Base-by-base conservation (phyloP, 1,140 invertebrate genomes). In the Drosophila pallidifrons region DNA sequence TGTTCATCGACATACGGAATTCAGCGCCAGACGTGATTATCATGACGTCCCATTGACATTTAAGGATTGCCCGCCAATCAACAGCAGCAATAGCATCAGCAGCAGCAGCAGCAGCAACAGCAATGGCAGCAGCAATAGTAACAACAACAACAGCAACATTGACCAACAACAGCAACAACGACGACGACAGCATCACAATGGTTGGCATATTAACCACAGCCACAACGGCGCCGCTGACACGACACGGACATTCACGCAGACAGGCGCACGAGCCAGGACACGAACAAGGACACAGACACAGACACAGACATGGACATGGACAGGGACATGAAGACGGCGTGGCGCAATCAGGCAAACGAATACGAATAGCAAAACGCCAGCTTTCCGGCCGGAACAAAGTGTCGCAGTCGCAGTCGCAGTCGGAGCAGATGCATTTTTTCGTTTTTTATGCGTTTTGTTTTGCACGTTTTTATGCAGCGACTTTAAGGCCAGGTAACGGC, bases 1-100 rank as follows among this genome's bases (percentile, higher is more conserved):
- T 91, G 57, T 92, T 81, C 65, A 93, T 93, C 75, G 94, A 94
- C 73, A 93, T 92, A 77, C 88, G 92, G 30, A 97, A 97, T 89
- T 97, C 96, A 49, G 97, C 97, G 1, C 97, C 97, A 15, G 97
- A 98, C 91, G 97, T 97, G 59, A 97, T 97, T 79, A 96, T 96
- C 80, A 96, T 96, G 93, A 93, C 93, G 77, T 92, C 92, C 13
- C 96, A 96, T 95, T 96, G 95, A 96, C 95, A 94, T 87, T 92
- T 92, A 92, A 89, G 89, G 89, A 92, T 86, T 75, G 86, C 64
- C 76, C 75, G 76, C 79, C 86, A 90, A 87, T 81, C 82, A 87
- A 58, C 75, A 79, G 72, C 63, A 67, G 15, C 41, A 79, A 10
- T 61, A 65, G 5, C 45, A 79, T 7, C 67, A 75, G 46, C 81